A percentile compares a stretch with the other conserved stretches of the same genome.
Conservation (phyloP, 2,888 invertebrate species). For the Drosophila quinaria region DNA sequence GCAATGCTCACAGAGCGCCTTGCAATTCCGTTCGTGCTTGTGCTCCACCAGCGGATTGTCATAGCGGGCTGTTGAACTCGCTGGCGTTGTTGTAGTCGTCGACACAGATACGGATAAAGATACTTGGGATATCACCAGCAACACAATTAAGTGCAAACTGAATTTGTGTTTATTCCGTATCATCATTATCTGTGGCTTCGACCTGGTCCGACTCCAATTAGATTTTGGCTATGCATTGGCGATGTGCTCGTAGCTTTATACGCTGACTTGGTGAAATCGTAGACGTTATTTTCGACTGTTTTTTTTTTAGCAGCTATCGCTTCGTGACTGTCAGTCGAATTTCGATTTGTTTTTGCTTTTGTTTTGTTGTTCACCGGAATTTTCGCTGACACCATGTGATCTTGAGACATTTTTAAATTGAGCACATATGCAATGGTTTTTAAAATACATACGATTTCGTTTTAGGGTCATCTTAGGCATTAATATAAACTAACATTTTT, state of each 20-base stretch:
- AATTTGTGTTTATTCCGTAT: constrained; percentile 34
- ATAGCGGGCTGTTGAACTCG: constrained; percentile 27
- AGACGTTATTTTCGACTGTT: constrained; percentile 49
- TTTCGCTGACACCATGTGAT: constrained; percentile 71
- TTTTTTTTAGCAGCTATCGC: constrained; percentile 18
- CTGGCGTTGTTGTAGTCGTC: constrained; percentile 7
- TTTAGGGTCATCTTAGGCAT: constrained; percentile 49
- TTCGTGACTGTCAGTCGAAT: constrained; percentile 76
- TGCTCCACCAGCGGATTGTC: constrained; percentile 73
- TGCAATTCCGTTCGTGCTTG: constrained; percentile 80
- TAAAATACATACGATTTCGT: constrained; percentile 17
- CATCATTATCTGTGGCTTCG: constrained; percentile 46
- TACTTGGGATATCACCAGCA: constrained; percentile 43
- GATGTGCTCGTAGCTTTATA: constrained; percentile 56
- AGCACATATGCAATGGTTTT: constrained; percentile 52
- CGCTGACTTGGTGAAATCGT: constrained; percentile 74
- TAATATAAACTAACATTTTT: constrained; percentile 14
- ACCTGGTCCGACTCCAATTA: constrained; percentile 32
- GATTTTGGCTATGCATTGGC: constrained; percentile 47
- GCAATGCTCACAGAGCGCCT: constrained; percentile 83
- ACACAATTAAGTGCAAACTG: constrained; percentile 22
- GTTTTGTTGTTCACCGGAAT: constrained; percentile 67
- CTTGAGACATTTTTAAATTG: constrained; percentile 75
- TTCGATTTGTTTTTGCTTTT: constrained; percentile 68
- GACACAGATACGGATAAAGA: constrained; percentile 21